These are phyloP conservation scores for Linurgus olivaceus DNA, from an alignment of 2,797 vertebrate genomes.

Conservation along the genomic window DNA sequence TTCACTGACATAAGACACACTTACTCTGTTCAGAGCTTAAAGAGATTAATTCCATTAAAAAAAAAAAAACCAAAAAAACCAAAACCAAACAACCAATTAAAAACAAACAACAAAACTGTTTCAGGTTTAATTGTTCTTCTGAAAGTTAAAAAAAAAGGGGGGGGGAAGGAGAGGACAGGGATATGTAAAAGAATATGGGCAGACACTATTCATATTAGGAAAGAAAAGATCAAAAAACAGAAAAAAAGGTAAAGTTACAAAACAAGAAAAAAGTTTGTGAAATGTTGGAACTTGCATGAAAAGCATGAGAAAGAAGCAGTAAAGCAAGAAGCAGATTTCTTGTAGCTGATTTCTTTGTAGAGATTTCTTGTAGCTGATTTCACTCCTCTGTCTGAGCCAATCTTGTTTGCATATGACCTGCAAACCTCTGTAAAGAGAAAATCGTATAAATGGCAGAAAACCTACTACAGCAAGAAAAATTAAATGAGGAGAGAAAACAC, in stretches of 20 bases:
- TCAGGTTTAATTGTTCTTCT: background rate
- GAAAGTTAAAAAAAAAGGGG: rapidly evolving
- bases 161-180: rapidly evolving
- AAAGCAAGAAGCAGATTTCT: background rate
- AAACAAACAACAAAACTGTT: background rate
- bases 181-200: background rate
- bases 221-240: rapidly evolving
- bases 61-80: rapidly evolving
- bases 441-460: background rate
- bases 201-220: background rate
- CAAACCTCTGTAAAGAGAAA: background rate
- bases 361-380: background rate
- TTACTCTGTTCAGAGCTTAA: background rate
- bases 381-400: background rate
- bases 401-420: background rate
- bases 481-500: background rate
- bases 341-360: background rate
- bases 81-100: background rate
- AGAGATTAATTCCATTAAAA: background rate
- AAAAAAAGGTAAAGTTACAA: background rate
- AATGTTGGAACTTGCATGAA: background rate
- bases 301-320: background rate
- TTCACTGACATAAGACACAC: background rate
- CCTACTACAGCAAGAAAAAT: background rate
- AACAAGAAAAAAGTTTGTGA: background rate